Conservation (phyloP, 2,888 invertebrate genomes). For the Cephus pygmeus region DNA sequence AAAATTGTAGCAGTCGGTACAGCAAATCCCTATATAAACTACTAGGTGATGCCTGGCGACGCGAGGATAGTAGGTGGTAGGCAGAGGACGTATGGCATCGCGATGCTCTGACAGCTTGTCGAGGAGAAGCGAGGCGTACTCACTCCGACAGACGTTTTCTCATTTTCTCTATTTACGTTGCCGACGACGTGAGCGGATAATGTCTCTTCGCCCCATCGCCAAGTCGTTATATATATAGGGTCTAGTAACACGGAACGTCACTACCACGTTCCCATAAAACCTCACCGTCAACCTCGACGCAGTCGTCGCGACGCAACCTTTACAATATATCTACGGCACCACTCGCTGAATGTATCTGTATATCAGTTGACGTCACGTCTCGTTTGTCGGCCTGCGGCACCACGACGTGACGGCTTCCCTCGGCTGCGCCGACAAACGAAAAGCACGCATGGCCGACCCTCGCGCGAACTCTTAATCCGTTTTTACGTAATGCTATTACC, state of each 20-base stretch:
- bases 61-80: slow-evolving; percentile 4
- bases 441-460: slow-evolving; percentile 21
- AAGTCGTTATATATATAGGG: slow-evolving; percentile 5
- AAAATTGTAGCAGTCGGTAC: no score
- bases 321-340: slow-evolving; percentile 1
- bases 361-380: slow-evolving; percentile 31
- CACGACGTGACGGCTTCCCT: slow-evolving; percentile 22
- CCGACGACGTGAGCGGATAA: slow-evolving; percentile 37
- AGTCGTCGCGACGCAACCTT: slow-evolving; percentile 2
- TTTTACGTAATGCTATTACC: slow-evolving; percentile 27
- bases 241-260: no score
- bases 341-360: not conserved
- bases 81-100: slow-evolving; percentile 34
- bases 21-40: no score
- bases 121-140: slow-evolving; percentile 34
- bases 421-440: slow-evolving; percentile 11
- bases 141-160: slow-evolving; percentile 39
- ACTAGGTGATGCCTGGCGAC: no score
- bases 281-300: slow-evolving; percentile 7
- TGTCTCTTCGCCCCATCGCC: slow-evolving; percentile 31
- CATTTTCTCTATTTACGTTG: slow-evolving; percentile 41
- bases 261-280: not conserved
- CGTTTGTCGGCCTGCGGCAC: slow-evolving; percentile 26
- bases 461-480: slow-evolving; percentile 26
- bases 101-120: slow-evolving; percentile 33